Conservation (phyloP, 2,797 vertebrate species). For the Malacoctenus gilli region DNA sequence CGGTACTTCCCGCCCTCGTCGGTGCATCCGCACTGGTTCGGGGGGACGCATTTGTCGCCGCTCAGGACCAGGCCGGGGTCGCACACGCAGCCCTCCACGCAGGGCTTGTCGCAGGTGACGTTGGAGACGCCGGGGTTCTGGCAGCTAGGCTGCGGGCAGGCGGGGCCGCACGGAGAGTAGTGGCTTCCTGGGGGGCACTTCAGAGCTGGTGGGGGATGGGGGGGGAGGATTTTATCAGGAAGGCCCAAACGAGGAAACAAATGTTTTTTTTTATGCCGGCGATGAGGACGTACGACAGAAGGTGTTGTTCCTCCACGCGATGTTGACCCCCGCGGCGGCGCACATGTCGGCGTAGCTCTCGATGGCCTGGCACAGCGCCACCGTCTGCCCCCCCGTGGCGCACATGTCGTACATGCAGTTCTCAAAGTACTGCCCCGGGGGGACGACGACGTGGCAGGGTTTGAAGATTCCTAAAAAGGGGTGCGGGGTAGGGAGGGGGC, state of each 20-base stretch:
- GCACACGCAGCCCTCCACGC: constrained; percentile 89
- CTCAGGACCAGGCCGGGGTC: constrained; percentile 84
- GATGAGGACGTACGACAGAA: constrained; percentile 90
- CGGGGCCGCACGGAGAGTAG: constrained; percentile 81
- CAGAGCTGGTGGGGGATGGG: no score
- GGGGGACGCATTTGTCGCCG: constrained; percentile 85
- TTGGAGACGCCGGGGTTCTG: constrained; percentile 62
- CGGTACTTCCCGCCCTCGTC: constrained; percentile 81
- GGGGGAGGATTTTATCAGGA: no score
- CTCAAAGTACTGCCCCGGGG: constrained; percentile 81
- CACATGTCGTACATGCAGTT: constrained; percentile 90
- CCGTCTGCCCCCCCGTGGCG: constrained; percentile 81
- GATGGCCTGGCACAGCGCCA: constrained; percentile 86
- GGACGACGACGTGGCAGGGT: constrained; percentile 81
- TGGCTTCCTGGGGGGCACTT: constrained; percentile 84
- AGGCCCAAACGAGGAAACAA: no score
- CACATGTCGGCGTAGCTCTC: constrained; percentile 89
- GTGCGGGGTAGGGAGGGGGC: no score
- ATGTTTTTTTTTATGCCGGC: no score
- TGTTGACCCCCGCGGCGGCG: constrained; percentile 78
- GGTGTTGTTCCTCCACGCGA: constrained; percentile 86
- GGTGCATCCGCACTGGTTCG: constrained; percentile 85
- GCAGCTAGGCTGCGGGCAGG: constrained; percentile 85
- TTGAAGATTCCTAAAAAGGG: constrained; percentile 83
- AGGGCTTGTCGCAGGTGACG: constrained; percentile 76